Evolutionary conservation across 1,140 invertebrate genomes (phyloP), one percentile per base, ranked within the genome.

Genomic region (Orussus abietinus): DNA sequence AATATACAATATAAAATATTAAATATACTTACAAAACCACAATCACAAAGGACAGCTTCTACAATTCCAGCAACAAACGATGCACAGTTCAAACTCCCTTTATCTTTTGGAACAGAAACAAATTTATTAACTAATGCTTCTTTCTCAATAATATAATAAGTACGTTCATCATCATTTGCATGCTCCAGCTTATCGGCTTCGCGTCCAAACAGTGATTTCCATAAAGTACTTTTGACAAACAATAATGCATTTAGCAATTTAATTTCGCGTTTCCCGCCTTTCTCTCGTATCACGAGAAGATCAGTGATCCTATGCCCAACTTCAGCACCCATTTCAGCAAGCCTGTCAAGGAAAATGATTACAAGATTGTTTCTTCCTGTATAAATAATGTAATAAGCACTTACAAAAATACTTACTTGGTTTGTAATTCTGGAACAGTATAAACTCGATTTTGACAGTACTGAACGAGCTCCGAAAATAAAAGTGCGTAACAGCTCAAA

Each of bases 111-210:
- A 21, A 98, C 88, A 40, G 96, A 98, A 55, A 99, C 97, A 68
- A 88, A 99, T 62, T 87, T 90, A 72, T 99, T 99, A 0, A 97
- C 93, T 43, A 99, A 57, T 10, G 96, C 91, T 59, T 99, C 96
- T 65, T 96, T 96, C 72, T 99, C 96, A 60, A 99, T 99, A 10
- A 99, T 90, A 62, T 98, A 98, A 75, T 98, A 98, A 13, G 90
- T 96, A 47, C 86, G 80, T 59, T 97, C 93, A 76, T 99, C 95
- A 75, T 98, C 96, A 76, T 97, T 98, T 6, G 94, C 93, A 74
- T 97, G 90, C 68, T 99, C 96, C 40, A 99, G 71, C 69, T 98
- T 98, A 64, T 99, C 96, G 36, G 96, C 96, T 78, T 99, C 96
- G 64, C 91, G 91, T 7, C 93, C 93, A 80, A 98, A 99, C 1